A percentile compares a stretch with the other conserved stretches of the same genome.
Conservation (phyloP, 1,140 invertebrate species). For the Trypoxylus dichotomus region DNA sequence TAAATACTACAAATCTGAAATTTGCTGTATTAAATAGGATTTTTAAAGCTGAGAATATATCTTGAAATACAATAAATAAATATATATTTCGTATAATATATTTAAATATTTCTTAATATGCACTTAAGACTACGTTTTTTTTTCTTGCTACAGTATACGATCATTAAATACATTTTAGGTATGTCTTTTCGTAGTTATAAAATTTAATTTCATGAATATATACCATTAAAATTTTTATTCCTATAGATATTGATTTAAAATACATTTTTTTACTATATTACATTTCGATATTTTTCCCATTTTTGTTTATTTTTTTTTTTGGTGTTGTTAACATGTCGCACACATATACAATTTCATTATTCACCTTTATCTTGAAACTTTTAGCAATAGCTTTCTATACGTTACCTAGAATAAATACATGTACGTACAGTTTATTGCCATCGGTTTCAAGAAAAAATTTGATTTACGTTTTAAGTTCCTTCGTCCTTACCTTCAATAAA, state of each 20-base stretch:
- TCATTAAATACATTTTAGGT: constrained; percentile 31
- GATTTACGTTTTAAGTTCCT: neutral
- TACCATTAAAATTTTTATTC: constrained; percentile 29
- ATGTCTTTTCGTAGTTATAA: constrained; percentile 30
- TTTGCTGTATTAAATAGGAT: constrained; percentile 30
- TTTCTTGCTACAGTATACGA: constrained; percentile 24
- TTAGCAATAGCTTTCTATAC: neutral
- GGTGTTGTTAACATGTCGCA: constrained; percentile 7
- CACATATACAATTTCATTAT: constrained; percentile 4
- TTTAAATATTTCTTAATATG: constrained; percentile 26
- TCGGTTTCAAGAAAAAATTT: constrained; percentile 17
- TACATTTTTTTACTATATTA: constrained; percentile 28
- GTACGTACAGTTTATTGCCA: neutral
- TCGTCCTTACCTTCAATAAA: neutral
- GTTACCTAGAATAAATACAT: neutral
- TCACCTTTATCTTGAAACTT: neutral
- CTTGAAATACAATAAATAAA: constrained; percentile 32
- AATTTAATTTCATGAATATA: constrained; percentile 31
- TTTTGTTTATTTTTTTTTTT: constrained; percentile 18
- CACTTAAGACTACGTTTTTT: constrained; percentile 8
- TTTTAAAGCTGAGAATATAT: constrained; percentile 31
- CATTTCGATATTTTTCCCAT: constrained; percentile 26
- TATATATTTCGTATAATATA: constrained; percentile 28
- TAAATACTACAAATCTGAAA: constrained; percentile 30
- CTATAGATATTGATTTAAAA: constrained; percentile 32